These are phyloP conservation scores for Ophion slaviceki DNA, from an alignment of 2,888 invertebrate genomes.

Conservation along the genomic window DNA sequence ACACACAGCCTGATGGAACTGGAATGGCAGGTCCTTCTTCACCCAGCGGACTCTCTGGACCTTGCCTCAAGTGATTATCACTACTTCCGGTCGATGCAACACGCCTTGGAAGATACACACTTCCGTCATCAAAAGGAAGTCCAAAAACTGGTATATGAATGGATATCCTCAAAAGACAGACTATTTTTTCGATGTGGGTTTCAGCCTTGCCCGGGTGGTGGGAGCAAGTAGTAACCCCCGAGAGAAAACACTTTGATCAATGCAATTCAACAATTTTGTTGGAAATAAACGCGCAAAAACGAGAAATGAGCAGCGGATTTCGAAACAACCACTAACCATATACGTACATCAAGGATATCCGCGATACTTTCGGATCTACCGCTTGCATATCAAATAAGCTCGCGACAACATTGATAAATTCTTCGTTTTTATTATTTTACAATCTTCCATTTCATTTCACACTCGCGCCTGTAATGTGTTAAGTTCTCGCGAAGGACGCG, in stretches of 20 bases:
- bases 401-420: slow-evolving; percentile 38
- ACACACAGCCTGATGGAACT: too few relatives aligned
- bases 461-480: slow-evolving; percentile 34
- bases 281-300: too few relatives aligned
- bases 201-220: too few relatives aligned
- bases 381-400: slow-evolving; percentile 14
- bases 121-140: too few relatives aligned
- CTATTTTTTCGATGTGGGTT: too few relatives aligned
- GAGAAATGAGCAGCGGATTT: background rate
- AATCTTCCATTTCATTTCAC: slow-evolving; percentile 24
- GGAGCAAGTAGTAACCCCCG: background rate
- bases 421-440: background rate
- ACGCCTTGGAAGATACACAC: too few relatives aligned
- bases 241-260: background rate
- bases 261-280: background rate
- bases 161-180: too few relatives aligned
- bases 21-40: too few relatives aligned
- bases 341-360: slow-evolving; percentile 23
- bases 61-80: too few relatives aligned
- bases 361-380: slow-evolving; percentile 8
- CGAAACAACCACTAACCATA: background rate
- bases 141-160: too few relatives aligned
- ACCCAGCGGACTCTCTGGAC: too few relatives aligned
- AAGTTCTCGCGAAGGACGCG: slow-evolving; percentile 62
- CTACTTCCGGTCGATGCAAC: too few relatives aligned